Percentiles rank a stretch among this genome's conserved stretches.
Conservation (phyloP, 2,797 vertebrate species). For the Hafferia zeledoni region DNA sequence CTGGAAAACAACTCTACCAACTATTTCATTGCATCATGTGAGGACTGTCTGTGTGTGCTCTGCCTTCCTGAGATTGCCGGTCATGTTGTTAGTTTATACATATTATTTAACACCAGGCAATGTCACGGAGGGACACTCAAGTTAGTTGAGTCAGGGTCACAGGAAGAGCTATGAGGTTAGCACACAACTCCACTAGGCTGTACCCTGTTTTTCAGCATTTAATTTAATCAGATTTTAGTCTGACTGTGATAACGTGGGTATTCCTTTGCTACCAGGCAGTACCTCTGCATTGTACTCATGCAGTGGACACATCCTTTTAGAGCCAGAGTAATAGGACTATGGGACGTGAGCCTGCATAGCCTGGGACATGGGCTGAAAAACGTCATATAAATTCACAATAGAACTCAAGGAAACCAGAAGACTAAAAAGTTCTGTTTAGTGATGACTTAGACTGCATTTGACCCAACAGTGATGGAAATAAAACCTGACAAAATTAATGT, state of each 20-base stretch:
- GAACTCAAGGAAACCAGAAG: background rate
- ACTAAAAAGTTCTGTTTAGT: background rate
- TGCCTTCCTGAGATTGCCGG: background rate
- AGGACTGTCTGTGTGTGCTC: background rate
- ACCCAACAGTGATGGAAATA: background rate
- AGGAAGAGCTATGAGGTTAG: background rate
- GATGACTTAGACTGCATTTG: background rate
- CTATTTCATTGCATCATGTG: background rate
- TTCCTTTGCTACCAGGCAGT: background rate
- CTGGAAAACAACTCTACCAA: background rate
- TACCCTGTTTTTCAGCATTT: background rate
- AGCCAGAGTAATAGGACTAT: background rate
- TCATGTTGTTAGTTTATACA: fast-evolving
- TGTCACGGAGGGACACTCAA: background rate
- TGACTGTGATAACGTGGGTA: background rate
- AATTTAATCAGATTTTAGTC: background rate
- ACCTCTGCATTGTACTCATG: background rate
- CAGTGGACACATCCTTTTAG: background rate
- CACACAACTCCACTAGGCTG: background rate
- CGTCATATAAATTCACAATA: background rate
- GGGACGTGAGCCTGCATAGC: background rate
- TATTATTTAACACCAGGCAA: background rate
- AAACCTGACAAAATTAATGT: background rate
- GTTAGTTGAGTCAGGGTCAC: background rate
- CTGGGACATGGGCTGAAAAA: background rate